A percentile compares a stretch with the other conserved stretches of the same genome.
Evolutionary conservation across 2,113 vertebrate genomes (phyloP).

Genomic region (Salvelinus sp.): DNA sequence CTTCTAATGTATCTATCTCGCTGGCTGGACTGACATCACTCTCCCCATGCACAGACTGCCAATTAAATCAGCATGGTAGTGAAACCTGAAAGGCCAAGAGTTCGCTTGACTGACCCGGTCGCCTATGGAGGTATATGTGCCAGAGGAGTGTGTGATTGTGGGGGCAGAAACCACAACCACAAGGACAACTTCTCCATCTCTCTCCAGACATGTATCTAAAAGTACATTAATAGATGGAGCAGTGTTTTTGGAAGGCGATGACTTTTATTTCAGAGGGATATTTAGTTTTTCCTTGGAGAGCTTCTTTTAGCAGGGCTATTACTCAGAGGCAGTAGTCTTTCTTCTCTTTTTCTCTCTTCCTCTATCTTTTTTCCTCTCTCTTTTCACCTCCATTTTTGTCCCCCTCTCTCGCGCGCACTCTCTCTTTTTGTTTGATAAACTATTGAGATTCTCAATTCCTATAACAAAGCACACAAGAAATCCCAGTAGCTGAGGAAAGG

Average conservation of each 20-base stretch:
- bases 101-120: constrained; percentile 42
- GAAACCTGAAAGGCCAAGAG: constrained; percentile 27
- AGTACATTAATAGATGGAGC: constrained; percentile 67
- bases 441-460: constrained; percentile 56
- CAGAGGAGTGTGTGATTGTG: background rate
- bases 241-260: constrained; percentile 55
- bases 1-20: background rate
- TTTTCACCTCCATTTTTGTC: background rate
- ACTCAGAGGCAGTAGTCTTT: constrained; percentile 62
- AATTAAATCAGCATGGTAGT: constrained; percentile 50
- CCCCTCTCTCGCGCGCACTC: constrained; percentile 39
- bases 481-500: constrained; percentile 46
- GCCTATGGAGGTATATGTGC: constrained; percentile 20
- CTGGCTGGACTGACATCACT: constrained; percentile 56
- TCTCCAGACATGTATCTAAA: constrained; percentile 64
- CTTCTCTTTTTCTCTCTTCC: constrained; percentile 56
- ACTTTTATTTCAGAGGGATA: constrained; percentile 71
- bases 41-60: constrained; percentile 41
- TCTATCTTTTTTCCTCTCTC: constrained; percentile 42
- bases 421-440: constrained; percentile 64
- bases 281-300: constrained; percentile 65
- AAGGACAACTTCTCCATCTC: constrained; percentile 63
- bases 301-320: constrained; percentile 70
- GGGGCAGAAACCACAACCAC: constrained; percentile 50
- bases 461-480: constrained; percentile 64